A percentile compares a stretch with the other conserved stretches of the same genome.
phyloP scores from a whole-genome alignment of 2,888 invertebrate genomes.

The Biston betularia region DNA sequence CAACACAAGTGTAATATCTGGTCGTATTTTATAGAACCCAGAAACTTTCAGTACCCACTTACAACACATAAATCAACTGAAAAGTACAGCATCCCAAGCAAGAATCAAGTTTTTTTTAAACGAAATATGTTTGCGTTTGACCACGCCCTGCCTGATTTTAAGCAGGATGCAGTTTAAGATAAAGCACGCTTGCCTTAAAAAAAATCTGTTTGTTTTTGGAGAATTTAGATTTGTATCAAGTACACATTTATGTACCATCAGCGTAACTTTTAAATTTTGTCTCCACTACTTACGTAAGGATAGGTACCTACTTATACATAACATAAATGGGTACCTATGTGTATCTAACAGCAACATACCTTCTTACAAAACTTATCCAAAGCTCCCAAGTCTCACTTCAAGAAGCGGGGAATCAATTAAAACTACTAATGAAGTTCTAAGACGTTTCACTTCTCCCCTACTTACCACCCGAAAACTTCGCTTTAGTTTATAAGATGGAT shows the following conservation, averaged over 20 bases:
- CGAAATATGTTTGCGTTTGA: too few species aligned
- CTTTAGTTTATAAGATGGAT: conserved; percentile 56
- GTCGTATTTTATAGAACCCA: too few species aligned
- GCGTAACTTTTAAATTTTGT: conserved; percentile 34
- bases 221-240: background rate
- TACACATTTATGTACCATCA: conserved; percentile 23
- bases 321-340: conserved; percentile 6
- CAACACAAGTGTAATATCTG: too few species aligned
- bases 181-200: too few species aligned
- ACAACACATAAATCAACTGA: background rate
- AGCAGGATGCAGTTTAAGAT: too few species aligned
- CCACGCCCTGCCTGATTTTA: too few species aligned
- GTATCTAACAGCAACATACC: conserved; percentile 30
- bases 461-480: conserved; percentile 61
- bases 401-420: conserved; percentile 74
- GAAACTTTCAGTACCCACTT: too few species aligned
- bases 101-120: conserved; percentile 4
- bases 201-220: too few species aligned
- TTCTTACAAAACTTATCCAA: conserved; percentile 56
- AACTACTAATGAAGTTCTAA: conserved; percentile 75
- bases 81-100: background rate
- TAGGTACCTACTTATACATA: conserved; percentile 29
- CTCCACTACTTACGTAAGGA: conserved; percentile 23
- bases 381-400: conserved; percentile 63
- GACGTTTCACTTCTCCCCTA: conserved; percentile 63